Percentiles rank a stretch among this genome's conserved stretches.
Evolutionary conservation across 2,113 vertebrate species (phyloP).

Genomic region (Megaleporinus macrocephalus): DNA sequence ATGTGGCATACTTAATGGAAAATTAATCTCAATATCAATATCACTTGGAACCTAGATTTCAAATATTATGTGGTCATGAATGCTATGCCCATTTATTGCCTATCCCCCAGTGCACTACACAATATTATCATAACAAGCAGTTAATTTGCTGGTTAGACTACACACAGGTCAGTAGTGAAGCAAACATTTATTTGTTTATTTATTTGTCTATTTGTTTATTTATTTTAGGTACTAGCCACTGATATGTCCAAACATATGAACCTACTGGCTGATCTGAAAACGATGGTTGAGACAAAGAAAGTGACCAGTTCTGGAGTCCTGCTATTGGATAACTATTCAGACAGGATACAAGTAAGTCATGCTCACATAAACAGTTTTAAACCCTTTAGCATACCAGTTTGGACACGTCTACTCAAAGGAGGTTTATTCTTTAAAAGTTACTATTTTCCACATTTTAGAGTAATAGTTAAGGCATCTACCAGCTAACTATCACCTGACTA

Average conservation of each 20-base stretch:
- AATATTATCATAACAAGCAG: too few species aligned
- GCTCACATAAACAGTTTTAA: too few species aligned
- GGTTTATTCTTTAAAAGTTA: not conserved
- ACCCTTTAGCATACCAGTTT: not conserved
- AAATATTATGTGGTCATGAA: too few species aligned
- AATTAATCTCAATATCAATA: too few species aligned
- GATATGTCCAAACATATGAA: slow-evolving; percentile 94
- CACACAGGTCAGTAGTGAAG: too few species aligned
- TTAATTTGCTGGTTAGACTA: too few species aligned
- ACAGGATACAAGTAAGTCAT: slow-evolving; percentile 85
- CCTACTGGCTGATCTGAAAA: slow-evolving; percentile 87
- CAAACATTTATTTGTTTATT: not conserved
- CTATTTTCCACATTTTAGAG: not conserved
- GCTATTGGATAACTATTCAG: slow-evolving; percentile 88
- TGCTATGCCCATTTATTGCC: too few species aligned
- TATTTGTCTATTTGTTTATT: not conserved
- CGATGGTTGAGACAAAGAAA: slow-evolving; percentile 92
- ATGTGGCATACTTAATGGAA: too few species aligned
- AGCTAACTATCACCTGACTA: too few species aligned
- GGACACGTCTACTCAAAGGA: not conserved
- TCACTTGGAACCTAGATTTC: too few species aligned
- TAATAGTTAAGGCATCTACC: too few species aligned
- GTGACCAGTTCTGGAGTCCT: slow-evolving; percentile 90
- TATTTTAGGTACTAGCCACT: slow-evolving; percentile 85
- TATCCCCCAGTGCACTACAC: too few species aligned